Conservation (phyloP, 2,888 invertebrate species). For the Gnatocerus cornutus region DNA sequence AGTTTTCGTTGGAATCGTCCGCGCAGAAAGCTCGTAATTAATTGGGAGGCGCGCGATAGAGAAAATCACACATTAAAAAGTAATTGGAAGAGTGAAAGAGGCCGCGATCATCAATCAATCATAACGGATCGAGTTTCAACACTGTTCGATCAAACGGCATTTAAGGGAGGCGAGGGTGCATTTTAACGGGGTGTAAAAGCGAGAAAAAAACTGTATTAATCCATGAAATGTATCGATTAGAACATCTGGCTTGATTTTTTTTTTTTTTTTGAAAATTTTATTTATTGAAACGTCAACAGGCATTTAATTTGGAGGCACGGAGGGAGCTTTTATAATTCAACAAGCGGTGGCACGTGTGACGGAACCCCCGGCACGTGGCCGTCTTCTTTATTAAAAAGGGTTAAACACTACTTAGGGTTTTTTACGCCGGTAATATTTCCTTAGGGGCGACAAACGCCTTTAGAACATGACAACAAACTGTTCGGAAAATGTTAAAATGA, state of each 20-base stretch:
- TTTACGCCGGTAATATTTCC: constrained; percentile 66
- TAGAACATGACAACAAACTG: no score
- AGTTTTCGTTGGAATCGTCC: constrained; percentile 39
- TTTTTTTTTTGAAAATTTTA: constrained; percentile 30
- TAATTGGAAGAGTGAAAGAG: constrained; percentile 45
- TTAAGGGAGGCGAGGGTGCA: constrained; percentile 58
- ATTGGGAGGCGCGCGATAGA: constrained; percentile 23
- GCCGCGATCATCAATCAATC: constrained; percentile 57
- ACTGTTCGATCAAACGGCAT: constrained; percentile 59
- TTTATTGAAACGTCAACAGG: constrained; percentile 43
- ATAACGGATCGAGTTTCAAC: constrained; percentile 56
- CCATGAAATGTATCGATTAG: constrained; percentile 62
- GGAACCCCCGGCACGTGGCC: constrained; percentile 65
- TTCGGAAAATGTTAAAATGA: not conserved
- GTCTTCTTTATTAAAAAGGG: constrained; percentile 69
- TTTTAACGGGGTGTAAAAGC: constrained; percentile 56
- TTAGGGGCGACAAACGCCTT: constrained; percentile 62
- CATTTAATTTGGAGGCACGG: constrained; percentile 44
- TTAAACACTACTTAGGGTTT: constrained; percentile 67
- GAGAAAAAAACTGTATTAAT: constrained; percentile 57
- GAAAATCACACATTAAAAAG: constrained; percentile 44
- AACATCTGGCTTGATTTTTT: constrained; percentile 43
- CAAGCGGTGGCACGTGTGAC: constrained; percentile 66
- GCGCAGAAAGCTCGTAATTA: constrained; percentile 31
- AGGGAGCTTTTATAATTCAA: constrained; percentile 65